phyloP scores from a whole-genome alignment of 2,113 vertebrate genomes.

The Oncorhynchus gorbuscha region DNA sequence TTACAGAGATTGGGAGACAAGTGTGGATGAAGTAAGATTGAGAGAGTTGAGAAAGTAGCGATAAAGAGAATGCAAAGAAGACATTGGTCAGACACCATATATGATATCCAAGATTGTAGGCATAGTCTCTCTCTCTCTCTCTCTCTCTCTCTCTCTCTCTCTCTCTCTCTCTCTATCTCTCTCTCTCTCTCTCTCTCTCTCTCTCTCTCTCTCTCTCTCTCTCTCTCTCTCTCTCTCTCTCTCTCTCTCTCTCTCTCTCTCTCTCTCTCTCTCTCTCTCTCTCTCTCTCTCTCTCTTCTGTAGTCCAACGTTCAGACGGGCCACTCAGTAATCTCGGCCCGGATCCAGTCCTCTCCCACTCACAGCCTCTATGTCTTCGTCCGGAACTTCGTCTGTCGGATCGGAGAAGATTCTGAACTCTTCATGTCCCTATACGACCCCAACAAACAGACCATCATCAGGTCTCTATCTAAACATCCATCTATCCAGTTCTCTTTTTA shows the following conservation, averaged over 20 bases:
- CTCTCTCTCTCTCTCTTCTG: conserved; percentile 16
- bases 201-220: background rate
- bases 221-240: conserved; percentile 4
- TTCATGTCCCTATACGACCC: conserved; percentile 98
- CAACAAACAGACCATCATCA: conserved; percentile 85
- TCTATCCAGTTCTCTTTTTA: background rate
- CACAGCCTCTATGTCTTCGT: conserved; percentile 97
- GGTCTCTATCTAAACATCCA: conserved; percentile 62
- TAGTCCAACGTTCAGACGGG: conserved; percentile 89
- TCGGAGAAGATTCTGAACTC: conserved; percentile 95
- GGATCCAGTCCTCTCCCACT: conserved; percentile 90
- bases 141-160: conserved; percentile 1
- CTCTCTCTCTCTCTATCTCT: conserved; percentile 11
- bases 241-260: conserved; percentile 5
- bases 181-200: conserved; percentile 9
- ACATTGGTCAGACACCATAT: too few relatives aligned
- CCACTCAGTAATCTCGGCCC: conserved; percentile 82
- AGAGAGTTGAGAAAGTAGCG: background rate
- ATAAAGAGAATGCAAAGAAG: background rate
- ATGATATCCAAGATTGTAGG: too few relatives aligned
- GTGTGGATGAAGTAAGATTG: too few relatives aligned
- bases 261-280: background rate
- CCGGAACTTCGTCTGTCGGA: conserved; percentile 95
- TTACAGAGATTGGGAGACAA: too few relatives aligned
- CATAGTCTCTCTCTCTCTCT: background rate